Base-by-base conservation (phyloP, 2,113 vertebrate species). In the Calcarius ornatus region DNA sequence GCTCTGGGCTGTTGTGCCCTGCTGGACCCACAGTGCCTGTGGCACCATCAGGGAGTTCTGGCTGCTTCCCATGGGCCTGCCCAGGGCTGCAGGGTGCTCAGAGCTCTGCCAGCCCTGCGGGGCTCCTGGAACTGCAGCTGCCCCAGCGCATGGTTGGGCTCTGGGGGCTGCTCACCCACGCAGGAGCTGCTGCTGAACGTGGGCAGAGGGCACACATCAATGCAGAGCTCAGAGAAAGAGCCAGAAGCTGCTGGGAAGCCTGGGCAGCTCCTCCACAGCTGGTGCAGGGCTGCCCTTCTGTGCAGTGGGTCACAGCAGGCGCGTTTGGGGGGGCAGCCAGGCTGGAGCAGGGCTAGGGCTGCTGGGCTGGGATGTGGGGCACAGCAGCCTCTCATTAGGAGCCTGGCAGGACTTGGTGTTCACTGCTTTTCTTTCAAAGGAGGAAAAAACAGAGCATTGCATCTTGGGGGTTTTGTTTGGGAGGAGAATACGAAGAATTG, bases 1-100 rank as follows among this genome's bases (percentile, higher is more conserved):
- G 45, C 48, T 5, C 20, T 0, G 5, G 25, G 65, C 6, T 2
- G 4, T 43, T 2, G n/a, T 1, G 1, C 33, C 51, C 8, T 40
- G 75, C 75, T 15, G 65, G 8, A 1, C 18, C 43, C 15, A 2
- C 18, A 0, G 0, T 12, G 73, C 73, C 35, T 1, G 28, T 1
- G 40, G 61, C 66, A 7, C 21, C 5, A 38, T 38, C 38, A 11
- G 38, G 38, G 38, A 5, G 38, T 38, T 11, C 12, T 10, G 38
- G 38, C 38, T 38, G 38, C 38, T 38, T n/a, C n/a, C n/a, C n/a
- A n/a, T 0, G 2, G 69, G 37, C 14, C 10, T 2, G 25, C 33
- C 1, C 33, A 38, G 72, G 7, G 59, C 73, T 64, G 43, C 40
- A 11, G 81, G 50, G 1, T 11, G 15, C 75, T 4, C 7, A 0